Evolutionary conservation across 2,113 vertebrate genomes (phyloP), one percentile per base, ranked within the genome.

Genomic region (Megaleporinus macrocephalus): DNA sequence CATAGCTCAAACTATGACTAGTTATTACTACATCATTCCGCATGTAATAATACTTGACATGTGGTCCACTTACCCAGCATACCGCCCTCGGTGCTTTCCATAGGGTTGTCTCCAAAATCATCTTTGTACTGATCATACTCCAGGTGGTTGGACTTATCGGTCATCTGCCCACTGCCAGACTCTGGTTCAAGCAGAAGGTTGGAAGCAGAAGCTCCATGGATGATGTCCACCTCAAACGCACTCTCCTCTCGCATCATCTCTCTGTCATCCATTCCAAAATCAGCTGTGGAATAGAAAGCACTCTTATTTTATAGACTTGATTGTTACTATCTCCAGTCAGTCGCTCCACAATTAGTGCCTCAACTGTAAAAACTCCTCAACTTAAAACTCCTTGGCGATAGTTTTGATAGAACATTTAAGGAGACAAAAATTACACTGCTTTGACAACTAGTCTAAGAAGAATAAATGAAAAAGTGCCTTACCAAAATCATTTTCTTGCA

Each of bases 401-500:
- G 33, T 22, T 44, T 70, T 70, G 12, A 70, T 4, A 44, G 12
- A 5, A 24, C n/a, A 5, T n/a, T 44, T 41, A 11, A 44, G 36
- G 33, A 44, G 10, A 70, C 22, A 44, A 41, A 70, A n/a, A 41
- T 44, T 41, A 70, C 44, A 41, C 57, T 13, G 55, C 24, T 5
- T 30, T 33, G 18, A 10, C 65, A 68, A 29, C 62, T 68, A 49
- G 22, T 14, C 16, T 27, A 36, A 27, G 72, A 57, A 68, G 9
- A 4, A 49, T 69, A 20, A 30, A 63, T 53, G 41, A 44, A 11
- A 63, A 29, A 49, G 36, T 59, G 13, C n/a, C 89, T 18, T 96
- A 99, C 98, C 97, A 81, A 99, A 99, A 89, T 99, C 98, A 91
- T 98, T 99, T 88, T 99, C 98, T 88, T 99, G 98, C 79, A 99